These are phyloP conservation scores for Anseranas semipalmata DNA, from an alignment of 2,113 vertebrate species.

Conservation along the genomic window DNA sequence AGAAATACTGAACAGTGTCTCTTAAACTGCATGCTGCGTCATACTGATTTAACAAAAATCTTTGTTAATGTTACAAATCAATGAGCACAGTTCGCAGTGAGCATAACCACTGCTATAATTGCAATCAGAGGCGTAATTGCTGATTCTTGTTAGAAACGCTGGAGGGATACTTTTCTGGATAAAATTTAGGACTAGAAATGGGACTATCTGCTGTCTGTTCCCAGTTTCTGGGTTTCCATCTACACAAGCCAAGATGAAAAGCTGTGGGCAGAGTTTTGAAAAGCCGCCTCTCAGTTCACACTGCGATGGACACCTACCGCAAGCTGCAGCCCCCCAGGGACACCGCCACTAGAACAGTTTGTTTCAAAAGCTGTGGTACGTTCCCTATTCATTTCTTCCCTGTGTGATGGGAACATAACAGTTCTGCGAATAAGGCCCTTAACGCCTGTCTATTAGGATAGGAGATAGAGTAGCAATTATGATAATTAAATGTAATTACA, in stretches of 20 bases:
- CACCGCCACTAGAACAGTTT: background rate
- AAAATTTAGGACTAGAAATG: background rate
- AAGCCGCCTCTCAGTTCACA: background rate
- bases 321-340: background rate
- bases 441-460: constrained; percentile 59
- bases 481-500: constrained; percentile 79
- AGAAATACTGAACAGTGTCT: background rate
- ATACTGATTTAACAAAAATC: background rate
- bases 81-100: background rate
- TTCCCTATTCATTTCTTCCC: constrained; percentile 2
- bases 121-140: background rate
- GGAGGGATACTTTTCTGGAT: background rate
- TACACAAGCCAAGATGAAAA: background rate
- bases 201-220: background rate
- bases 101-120: background rate
- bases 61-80: background rate
- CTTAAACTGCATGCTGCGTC: background rate
- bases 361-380: background rate
- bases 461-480: constrained; percentile 71
- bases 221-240: background rate
- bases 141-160: background rate
- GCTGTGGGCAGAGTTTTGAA: background rate
- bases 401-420: constrained; percentile 23
- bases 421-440: constrained; percentile 53
- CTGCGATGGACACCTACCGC: background rate